phyloP scores from a whole-genome alignment of 1,140 invertebrate genomes.

The Drosophila teissieri region DNA sequence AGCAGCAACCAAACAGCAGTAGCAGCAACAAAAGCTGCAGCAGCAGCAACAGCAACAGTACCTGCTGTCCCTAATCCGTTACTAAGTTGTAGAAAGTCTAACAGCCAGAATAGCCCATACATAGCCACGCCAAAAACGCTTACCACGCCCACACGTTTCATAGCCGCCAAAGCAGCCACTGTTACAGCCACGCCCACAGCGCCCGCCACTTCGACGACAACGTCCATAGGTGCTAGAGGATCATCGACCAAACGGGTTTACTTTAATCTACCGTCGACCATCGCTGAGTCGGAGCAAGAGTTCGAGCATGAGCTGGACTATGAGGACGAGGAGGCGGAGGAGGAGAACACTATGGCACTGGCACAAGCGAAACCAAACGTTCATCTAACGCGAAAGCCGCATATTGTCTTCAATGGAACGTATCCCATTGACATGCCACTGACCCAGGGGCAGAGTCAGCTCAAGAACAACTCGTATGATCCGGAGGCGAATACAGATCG shows the following conservation, averaged over 20 bases:
- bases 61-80: slow-evolving; percentile 38
- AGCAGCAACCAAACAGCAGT: slow-evolving; percentile 10
- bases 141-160: slow-evolving; percentile 74
- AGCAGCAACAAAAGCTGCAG: slow-evolving; percentile 18
- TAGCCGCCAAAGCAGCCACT: slow-evolving; percentile 64
- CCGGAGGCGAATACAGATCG: slow-evolving; percentile 76
- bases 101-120: slow-evolving; percentile 36
- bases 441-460: slow-evolving; percentile 15
- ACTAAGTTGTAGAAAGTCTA: slow-evolving; percentile 47
- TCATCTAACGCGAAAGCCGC: slow-evolving; percentile 40
- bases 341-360: slow-evolving; percentile 24
- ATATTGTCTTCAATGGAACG: slow-evolving; percentile 90
- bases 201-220: slow-evolving; percentile 6
- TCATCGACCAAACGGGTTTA: slow-evolving; percentile 66
- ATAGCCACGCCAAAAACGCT: slow-evolving; percentile 64
- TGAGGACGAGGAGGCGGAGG: slow-evolving; percentile 8
- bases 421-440: slow-evolving; percentile 91
- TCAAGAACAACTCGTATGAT: slow-evolving; percentile 57
- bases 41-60: slow-evolving; percentile 11
- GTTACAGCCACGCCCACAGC: slow-evolving; percentile 39
- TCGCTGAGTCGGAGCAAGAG: slow-evolving; percentile 63
- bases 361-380: slow-evolving; percentile 7
- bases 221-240: slow-evolving; percentile 2
- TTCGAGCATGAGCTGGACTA: slow-evolving; percentile 40
- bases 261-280: slow-evolving; percentile 70